Evolutionary conservation across 1,140 invertebrate species (phyloP), one percentile per base, ranked within the genome.

Genomic region (Drosophila subobscura): DNA sequence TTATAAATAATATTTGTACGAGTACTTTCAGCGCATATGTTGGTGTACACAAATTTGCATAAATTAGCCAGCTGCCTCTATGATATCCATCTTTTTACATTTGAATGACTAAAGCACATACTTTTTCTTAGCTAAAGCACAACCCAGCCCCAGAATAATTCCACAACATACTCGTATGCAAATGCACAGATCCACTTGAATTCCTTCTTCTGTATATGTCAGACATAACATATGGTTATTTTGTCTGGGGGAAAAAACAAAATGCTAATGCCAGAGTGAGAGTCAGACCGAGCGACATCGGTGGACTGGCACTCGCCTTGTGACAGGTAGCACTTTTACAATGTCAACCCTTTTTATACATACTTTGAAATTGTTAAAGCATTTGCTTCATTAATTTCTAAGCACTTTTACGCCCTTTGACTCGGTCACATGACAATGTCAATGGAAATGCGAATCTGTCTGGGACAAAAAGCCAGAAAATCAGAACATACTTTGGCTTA

Each of bases 341-440:
- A 79, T 75, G 71, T 72, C 63, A 79, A 85, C 74, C 77, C 77
- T 71, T 85, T 84, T 79, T 72, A 79, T 80, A 51, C 54, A 66
- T 67, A 81, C 75, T 80, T 68, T 53, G 16, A 46, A 55, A 67
- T 64, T 65, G 49, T 54, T 57, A 86, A 63, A 74, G 64, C 81
- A 85, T 60, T 74, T 77, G 80, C 72, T 80, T 86, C 81, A 86
- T 85, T 85, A 81, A 77, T 77, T 81, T 85, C 79, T 54, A 65
- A 86, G 60, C 57, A 70, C 57, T 74, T 53, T 77, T 64, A 50
- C 50, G 71, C 44, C 61, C 46, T 58, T 70, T 65, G 64, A 75
- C 77, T 84, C 58, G 60, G 33, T 42, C 66, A 49, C 79, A 53
- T 60, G 71, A 50, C 79, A 74, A 78, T 58, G 53, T 40, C 6